phyloP scores from a whole-genome alignment of 2,888 invertebrate genomes.

The Stenichneumon culpator region DNA sequence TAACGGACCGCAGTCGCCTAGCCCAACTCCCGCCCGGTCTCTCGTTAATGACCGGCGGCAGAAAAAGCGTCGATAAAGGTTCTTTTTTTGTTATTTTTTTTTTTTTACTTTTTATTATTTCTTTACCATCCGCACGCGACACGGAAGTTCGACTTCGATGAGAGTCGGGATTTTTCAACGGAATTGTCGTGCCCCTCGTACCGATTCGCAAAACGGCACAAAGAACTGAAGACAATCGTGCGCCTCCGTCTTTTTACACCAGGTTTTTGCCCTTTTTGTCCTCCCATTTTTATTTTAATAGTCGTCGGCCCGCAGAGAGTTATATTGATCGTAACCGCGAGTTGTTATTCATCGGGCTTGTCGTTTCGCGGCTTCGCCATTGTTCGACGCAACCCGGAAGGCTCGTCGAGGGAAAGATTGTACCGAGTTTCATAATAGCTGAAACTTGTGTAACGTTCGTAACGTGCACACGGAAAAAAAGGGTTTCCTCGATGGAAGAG shows the following conservation, averaged over 20 bases:
- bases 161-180: conserved; percentile 38
- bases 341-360: conserved; percentile 11
- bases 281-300: conserved; percentile 3
- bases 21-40: conserved; percentile 21
- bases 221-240: conserved; percentile 37
- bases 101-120: neutral
- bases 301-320: neutral
- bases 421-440: neutral
- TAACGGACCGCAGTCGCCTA: conserved; percentile 63
- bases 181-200: conserved; percentile 14
- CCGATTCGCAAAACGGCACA: conserved; percentile 29
- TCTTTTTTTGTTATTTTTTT: neutral
- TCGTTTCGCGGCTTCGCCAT: neutral
- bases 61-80: conserved; percentile 41
- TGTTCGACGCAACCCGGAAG: conserved; percentile 10
- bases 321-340: conserved; percentile 24
- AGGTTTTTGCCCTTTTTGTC: conserved; percentile 11
- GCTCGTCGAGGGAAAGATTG: neutral
- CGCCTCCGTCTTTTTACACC: neutral
- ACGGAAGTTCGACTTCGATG: conserved; percentile 38
- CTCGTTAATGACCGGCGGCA: conserved; percentile 58
- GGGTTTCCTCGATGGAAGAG: neutral
- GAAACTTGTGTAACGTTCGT: neutral
- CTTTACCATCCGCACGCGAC: conserved; percentile 18
- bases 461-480: neutral